Evolutionary conservation across 2,113 vertebrate genomes (phyloP), one percentile per base, ranked within the genome.

Genomic region (Condylura cristata): DNA sequence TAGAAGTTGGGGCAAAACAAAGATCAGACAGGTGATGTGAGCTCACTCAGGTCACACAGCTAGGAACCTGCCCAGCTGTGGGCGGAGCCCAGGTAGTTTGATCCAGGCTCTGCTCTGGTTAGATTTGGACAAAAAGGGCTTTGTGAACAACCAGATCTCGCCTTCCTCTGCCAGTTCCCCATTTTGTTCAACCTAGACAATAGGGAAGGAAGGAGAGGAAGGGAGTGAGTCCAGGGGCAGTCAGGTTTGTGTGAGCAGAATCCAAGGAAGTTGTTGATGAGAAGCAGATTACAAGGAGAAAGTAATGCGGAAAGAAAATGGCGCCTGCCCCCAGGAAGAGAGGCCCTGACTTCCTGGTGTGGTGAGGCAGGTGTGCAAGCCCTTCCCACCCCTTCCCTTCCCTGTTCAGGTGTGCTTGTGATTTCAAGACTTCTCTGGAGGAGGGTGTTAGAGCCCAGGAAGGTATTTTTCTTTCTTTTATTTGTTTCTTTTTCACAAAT

Each of bases 121-220:
- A n/a, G 26, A 63, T 22, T 70, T 46, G 20, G 63, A 53, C 18
- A 12, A 14, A 17, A 60, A 44, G 8, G 37, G 30, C 34, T 70
- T 68, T 46, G 24, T 68, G 24, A 37, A 71, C 1, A 8, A 58
- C 13, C 8, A 51, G 53, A 34, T 32, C n/a, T 34, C 68, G 18
- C 0, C 1, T 30, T 39, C 30, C 76, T 26, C 6, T 3, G 0
- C 6, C 41, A 18, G 63, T 68, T 80, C 46, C n/a, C 24, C 44
- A 8, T 16, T 74, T 32, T 1, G 4, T 70, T 79, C 28, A 22
- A 74, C 24, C 34, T 56, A 76, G 6, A 9, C 41, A 9, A 0
- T 3, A 10, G 5, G 14, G 17, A 6, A 22, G 13, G 60, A 0
- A 20, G 28, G 46, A 11, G 14, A 30, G 34, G 0, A n/a, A 13